A percentile compares a stretch with the other conserved stretches of the same genome.
Evolutionary conservation across 1,140 invertebrate species (phyloP).

Genomic region (Lethocerus indicus): DNA sequence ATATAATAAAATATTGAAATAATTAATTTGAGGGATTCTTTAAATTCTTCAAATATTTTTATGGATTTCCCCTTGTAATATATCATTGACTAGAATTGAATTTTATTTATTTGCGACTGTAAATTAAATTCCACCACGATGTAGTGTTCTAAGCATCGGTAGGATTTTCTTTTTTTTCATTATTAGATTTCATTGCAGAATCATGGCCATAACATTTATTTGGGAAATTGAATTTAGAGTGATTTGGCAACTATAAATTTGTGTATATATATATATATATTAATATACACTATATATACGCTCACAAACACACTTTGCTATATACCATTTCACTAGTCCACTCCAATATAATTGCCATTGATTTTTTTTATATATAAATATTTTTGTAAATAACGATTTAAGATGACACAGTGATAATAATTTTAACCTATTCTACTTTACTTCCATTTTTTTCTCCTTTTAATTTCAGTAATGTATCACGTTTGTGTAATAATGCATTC

Average conservation of each 20-base stretch:
- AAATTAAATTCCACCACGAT: no score
- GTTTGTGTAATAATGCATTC: neutral
- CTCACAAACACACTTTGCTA: neutral
- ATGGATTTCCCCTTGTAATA: neutral
- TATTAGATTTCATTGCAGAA: neutral
- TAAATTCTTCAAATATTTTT: no score
- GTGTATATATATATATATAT: neutral
- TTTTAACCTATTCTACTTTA: no score
- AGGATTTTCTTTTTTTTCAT: no score
- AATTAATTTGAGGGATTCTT: no score
- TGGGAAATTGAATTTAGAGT: neutral
- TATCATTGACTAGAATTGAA: neutral
- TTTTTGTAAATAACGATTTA: no score
- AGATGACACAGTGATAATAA: no score
- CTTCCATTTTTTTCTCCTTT: neutral
- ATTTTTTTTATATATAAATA: slow-evolving; percentile 5
- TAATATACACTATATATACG: neutral
- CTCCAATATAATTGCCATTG: slow-evolving; percentile 2
- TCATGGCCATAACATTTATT: neutral
- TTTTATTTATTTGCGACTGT: neutral
- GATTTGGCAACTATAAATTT: slow-evolving; percentile 1
- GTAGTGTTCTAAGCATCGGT: no score
- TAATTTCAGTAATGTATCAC: neutral
- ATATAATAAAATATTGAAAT: no score
- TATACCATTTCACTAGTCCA: slow-evolving; percentile 9